Evolutionary conservation across 2,113 vertebrate species (phyloP).

Genomic region (Semicossyphus pulcher): DNA sequence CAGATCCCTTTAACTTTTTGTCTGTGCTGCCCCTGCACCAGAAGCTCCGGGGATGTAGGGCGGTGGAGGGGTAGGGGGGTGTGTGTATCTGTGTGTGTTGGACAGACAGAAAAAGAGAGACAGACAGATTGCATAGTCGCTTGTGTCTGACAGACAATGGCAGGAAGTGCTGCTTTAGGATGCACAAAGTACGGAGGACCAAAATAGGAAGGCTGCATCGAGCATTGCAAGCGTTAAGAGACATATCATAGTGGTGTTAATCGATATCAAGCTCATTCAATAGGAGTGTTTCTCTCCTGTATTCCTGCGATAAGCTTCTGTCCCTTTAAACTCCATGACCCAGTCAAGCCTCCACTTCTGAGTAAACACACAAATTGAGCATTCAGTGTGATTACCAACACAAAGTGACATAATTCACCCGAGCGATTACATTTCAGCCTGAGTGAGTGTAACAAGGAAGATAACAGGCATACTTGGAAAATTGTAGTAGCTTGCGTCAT

Average conservation of each 20-base stretch:
- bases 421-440: constrained; percentile 58
- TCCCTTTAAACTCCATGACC: constrained; percentile 15
- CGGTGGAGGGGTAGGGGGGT: constrained; percentile 8
- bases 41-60: constrained; percentile 46
- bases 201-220: constrained; percentile 49
- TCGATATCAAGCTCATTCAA: no score
- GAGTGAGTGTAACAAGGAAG: constrained; percentile 46
- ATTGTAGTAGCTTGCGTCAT: no score
- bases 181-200: constrained; percentile 56
- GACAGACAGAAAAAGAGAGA: constrained; percentile 37
- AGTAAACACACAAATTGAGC: constrained; percentile 55
- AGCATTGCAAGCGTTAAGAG: constrained; percentile 8
- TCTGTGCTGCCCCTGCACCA: constrained; percentile 61
- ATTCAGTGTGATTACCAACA: constrained; percentile 61
- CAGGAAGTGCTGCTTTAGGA: constrained; percentile 79
- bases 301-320: neutral
- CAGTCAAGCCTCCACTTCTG: constrained; percentile 23
- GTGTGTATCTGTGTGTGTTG: constrained; percentile 18
- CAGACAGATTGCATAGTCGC: constrained; percentile 52
- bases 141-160: constrained; percentile 74
- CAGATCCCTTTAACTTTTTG: constrained; percentile 68
- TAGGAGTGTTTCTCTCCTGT: neutral
- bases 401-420: constrained; percentile 56
- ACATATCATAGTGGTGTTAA: neutral
- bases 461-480: no score